Conservation (phyloP, 1,140 invertebrate species). For the Cotesia glomerata region DNA sequence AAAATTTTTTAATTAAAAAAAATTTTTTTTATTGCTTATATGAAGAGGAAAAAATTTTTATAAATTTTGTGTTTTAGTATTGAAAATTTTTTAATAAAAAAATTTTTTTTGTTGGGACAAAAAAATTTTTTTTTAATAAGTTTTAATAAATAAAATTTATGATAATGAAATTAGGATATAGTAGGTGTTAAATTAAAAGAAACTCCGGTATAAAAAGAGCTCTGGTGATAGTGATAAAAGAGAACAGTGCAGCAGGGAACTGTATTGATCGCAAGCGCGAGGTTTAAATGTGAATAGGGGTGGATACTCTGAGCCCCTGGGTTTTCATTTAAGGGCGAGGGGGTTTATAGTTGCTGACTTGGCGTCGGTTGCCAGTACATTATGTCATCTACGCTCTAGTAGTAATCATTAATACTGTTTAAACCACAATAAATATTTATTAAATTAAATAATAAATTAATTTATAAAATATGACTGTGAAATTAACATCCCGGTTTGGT, state of each 20-base stretch:
- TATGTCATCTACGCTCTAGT: conserved; percentile 44
- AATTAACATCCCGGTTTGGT: conserved; percentile 54
- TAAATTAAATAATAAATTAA: neutral
- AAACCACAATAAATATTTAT: conserved; percentile 22
- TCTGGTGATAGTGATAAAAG: conserved; percentile 47
- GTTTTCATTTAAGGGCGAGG: conserved; percentile 7
- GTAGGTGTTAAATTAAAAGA: neutral
- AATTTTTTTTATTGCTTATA: too few relatives aligned
- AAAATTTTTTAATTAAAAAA: too few relatives aligned
- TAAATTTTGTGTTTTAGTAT: too few relatives aligned
- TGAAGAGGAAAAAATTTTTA: too few relatives aligned
- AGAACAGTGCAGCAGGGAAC: conserved; percentile 58
- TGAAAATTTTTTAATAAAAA: too few relatives aligned
- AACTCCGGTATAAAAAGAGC: neutral
- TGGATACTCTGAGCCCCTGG: conserved; percentile 40
- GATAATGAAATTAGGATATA: neutral
- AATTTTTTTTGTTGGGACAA: too few relatives aligned
- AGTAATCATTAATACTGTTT: conserved; percentile 21
- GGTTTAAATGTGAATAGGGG: conserved; percentile 39
- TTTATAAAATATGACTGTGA: conserved; percentile 52
- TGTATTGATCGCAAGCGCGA: conserved; percentile 55
- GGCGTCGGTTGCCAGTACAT: conserved; percentile 40
- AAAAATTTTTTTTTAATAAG: neutral
- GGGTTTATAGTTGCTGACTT: neutral
- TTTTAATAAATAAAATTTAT: neutral